phyloP scores from a whole-genome alignment of 2,113 vertebrate genomes.

The Atherinomorus stipes region DNA sequence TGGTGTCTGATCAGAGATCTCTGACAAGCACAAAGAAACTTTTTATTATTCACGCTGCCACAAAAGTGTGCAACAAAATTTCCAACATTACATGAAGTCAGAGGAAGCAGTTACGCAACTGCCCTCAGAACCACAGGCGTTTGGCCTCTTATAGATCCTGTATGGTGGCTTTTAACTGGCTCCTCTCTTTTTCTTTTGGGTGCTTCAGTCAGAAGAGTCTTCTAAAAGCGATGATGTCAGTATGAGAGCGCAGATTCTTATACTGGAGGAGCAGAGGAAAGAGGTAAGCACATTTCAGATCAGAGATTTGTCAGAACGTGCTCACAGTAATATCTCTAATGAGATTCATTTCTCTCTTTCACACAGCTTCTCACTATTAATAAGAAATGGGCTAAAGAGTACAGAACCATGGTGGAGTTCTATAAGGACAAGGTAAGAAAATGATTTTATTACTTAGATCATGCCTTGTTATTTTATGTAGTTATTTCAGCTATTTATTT shows the following conservation, averaged over 20 bases:
- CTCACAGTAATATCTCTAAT: neutral
- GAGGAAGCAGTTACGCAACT: constrained; percentile 33
- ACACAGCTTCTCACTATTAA: constrained; percentile 77
- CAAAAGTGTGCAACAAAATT: constrained; percentile 48
- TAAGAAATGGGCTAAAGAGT: constrained; percentile 75
- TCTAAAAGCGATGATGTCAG: neutral
- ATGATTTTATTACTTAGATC: neutral
- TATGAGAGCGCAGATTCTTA: constrained; percentile 50
- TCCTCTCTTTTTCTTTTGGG: constrained; percentile 37
- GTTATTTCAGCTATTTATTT: neutral
- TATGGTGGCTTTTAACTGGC: constrained; percentile 27
- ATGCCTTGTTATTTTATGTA: accelerated
- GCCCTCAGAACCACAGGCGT: neutral
- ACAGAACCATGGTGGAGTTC: constrained; percentile 57
- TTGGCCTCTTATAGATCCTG: neutral
- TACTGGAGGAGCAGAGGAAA: constrained; percentile 63
- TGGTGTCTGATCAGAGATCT: neutral
- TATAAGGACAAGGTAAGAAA: constrained; percentile 66
- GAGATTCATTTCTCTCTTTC: constrained; percentile 9
- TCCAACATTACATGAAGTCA: constrained; percentile 70
- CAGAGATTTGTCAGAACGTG: constrained; percentile 3
- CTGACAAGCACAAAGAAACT: neutral
- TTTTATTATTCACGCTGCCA: constrained; percentile 33
- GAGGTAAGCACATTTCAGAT: constrained; percentile 58
- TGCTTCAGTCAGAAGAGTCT: constrained; percentile 24